Evolutionary conservation across 2,888 invertebrate species (phyloP), one percentile per base, ranked within the genome.

Genomic region (Patella ulyssiponensis): DNA sequence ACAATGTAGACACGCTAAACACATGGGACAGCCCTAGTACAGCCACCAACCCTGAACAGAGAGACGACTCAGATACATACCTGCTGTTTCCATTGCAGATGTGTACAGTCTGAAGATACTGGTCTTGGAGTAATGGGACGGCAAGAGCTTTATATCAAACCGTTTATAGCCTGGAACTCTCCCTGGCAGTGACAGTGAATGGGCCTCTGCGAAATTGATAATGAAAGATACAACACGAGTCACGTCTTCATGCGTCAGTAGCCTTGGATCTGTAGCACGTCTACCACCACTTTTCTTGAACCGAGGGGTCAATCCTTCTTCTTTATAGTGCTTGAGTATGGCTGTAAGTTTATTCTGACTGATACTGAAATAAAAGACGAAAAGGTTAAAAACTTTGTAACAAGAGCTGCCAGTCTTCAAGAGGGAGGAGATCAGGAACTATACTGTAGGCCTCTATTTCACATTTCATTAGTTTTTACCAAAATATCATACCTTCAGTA

Each of bases 141-240:
- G 75, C 27, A 80, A 44, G 3, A 79, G 69, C 17, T 53, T 72
- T 4, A 80, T 20, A 53, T 78, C 73, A 23, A 74, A 76, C 15
- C 71, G 33, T 64, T 77, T 69, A 72, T 75, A 77, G 20, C 80
- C 77, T 53, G 78, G 80, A 3, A 80, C 64, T 15, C 78, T 56
- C 4, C 81, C 81, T 52, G 80, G 80, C 1, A 80, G 69, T n/a
- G 54, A 3, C 11, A 82, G 54, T 27, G 79, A 78, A 77, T 82
- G 77, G 20, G 23, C 71, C 54, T 80, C 80, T 23, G 79, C 78
- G 77, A 69, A 82, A 44, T 80, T 75, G 20, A 56, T 20, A 17
- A 80, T 79, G 58, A 79, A 82, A 4, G 27, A 56, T 33, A 80
- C 76, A 33, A 79, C 79, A 14, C 27, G 17, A 3, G 69, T 51